These are phyloP conservation scores for Brotula barbata DNA, from an alignment of 2,797 vertebrate genomes.

Conservation along the genomic window DNA sequence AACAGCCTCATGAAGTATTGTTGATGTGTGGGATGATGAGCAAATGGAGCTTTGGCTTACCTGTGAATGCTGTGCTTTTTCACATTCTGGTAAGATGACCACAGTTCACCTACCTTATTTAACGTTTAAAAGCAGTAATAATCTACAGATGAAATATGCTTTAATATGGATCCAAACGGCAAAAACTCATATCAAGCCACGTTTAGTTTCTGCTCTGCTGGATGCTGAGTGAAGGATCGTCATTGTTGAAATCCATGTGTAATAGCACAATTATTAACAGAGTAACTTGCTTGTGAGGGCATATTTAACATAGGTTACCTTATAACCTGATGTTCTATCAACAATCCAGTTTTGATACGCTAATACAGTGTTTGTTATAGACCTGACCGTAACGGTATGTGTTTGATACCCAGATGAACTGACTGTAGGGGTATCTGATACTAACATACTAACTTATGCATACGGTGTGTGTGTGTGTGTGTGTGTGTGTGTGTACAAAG, in stretches of 20 bases:
- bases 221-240: conserved; percentile 49
- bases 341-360: conserved; percentile 43
- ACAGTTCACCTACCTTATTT: conserved; percentile 22
- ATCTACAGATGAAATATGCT: conserved; percentile 44
- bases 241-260: conserved; percentile 46
- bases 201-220: conserved; percentile 35
- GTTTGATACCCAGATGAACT: conserved; percentile 34
- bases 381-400: conserved; percentile 43
- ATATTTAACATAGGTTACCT: conserved; percentile 45
- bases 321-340: conserved; percentile 38
- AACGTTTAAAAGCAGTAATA: conserved; percentile 25
- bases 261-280: conserved; percentile 63
- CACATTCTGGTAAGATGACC: conserved; percentile 22
- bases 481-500: conserved; percentile 17
- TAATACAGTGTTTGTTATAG: conserved; percentile 38
- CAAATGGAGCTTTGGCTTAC: conserved; percentile 24
- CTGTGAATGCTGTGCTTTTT: conserved; percentile 53
- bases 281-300: conserved; percentile 39
- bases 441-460: conserved; percentile 59
- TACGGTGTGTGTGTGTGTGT: conserved; percentile 29
- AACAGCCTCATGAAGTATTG: conserved; percentile 17
- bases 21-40: conserved; percentile 16
- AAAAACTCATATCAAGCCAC: conserved; percentile 40
- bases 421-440: conserved; percentile 46
- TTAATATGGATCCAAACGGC: conserved; percentile 29